Percentiles rank a stretch among this genome's conserved stretches.
phyloP scores from a whole-genome alignment of 2,888 invertebrate genomes.

The Lochmaea crataegi region DNA sequence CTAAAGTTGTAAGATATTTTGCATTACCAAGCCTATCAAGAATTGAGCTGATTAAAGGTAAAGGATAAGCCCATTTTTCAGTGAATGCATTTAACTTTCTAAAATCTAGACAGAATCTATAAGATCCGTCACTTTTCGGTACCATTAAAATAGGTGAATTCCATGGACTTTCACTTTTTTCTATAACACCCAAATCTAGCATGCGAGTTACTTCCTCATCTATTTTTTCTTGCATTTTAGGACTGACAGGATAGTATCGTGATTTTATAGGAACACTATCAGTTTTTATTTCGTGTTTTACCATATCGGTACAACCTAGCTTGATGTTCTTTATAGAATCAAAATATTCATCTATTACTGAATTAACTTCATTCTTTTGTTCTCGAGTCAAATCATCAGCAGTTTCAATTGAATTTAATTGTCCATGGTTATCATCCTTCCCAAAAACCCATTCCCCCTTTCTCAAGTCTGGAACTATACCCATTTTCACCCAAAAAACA shows the following conservation, averaged over 20 bases:
- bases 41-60: conserved; percentile 13
- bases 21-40: conserved; percentile 8
- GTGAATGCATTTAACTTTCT: neutral
- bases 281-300: conserved; percentile 9
- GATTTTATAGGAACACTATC: conserved; percentile 20
- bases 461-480: conserved; percentile 30
- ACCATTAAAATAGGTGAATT: conserved; percentile 5
- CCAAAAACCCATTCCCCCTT: conserved; percentile 21
- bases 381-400: conserved; percentile 15
- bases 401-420: conserved; percentile 8
- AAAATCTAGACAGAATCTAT: neutral
- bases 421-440: neutral
- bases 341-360: too few species aligned
- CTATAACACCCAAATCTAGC: conserved; percentile 19
- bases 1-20: conserved; percentile 31
- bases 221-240: conserved; percentile 17
- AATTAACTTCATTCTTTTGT: conserved; percentile 1
- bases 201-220: conserved; percentile 19
- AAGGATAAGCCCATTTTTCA: conserved; percentile 21
- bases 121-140: conserved; percentile 20
- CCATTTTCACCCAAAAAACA: conserved; percentile 30
- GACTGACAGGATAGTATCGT: conserved; percentile 25
- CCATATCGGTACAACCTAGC: neutral
- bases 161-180: conserved; percentile 7
- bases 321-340: too few species aligned